Conservation (phyloP, 2,888 invertebrate genomes). For the Epinotia ramella region DNA sequence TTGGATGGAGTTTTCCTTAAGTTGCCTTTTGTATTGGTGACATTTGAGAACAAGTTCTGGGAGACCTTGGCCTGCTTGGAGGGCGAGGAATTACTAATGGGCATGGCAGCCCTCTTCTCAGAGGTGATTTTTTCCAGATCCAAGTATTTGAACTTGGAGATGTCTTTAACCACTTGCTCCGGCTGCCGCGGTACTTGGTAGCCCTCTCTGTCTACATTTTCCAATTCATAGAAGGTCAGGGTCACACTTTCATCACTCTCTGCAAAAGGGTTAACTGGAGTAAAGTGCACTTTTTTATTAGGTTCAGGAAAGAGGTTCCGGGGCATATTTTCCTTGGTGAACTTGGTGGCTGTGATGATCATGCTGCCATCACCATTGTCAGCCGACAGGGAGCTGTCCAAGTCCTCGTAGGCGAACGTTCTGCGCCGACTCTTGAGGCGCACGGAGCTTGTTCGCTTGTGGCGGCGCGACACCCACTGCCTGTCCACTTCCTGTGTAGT, state of each 20-base stretch:
- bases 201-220: constrained; percentile 63
- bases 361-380: constrained; percentile 84
- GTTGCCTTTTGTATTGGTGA: constrained; percentile 62
- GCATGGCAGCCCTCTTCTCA: constrained; percentile 70
- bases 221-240: constrained; percentile 79
- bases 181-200: constrained; percentile 61
- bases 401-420: constrained; percentile 80
- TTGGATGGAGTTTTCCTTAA: constrained; percentile 78
- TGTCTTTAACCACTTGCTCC: constrained; percentile 61
- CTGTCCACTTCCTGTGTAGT: constrained; percentile 58
- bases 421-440: constrained; percentile 65
- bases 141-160: constrained; percentile 78
- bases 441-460: constrained; percentile 63
- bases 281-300: constrained; percentile 79
- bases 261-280: constrained; percentile 75
- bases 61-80: constrained; percentile 72
- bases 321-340: constrained; percentile 78
- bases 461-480: constrained; percentile 62
- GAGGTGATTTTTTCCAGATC: constrained; percentile 69
- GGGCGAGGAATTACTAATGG: constrained; percentile 74
- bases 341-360: constrained; percentile 82
- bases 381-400: constrained; percentile 86
- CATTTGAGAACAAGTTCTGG: constrained; percentile 67
- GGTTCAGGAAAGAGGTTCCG: constrained; percentile 75
- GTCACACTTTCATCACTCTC: constrained; percentile 83